These are phyloP conservation scores for Dendroctonus ponderosae DNA, from an alignment of 1,140 invertebrate genomes.

Conservation along the genomic window DNA sequence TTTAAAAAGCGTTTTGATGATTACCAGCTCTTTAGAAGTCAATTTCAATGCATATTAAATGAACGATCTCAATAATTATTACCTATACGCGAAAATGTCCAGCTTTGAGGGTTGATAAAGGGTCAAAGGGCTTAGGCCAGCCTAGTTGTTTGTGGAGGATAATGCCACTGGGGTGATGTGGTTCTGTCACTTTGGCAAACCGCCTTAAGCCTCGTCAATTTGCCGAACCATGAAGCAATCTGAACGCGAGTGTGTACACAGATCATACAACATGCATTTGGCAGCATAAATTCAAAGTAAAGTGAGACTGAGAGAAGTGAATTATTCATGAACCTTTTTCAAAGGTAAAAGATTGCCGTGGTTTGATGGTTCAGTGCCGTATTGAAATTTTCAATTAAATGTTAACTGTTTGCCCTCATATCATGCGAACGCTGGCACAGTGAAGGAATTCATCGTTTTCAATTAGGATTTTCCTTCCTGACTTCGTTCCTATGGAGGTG, in stretches of 20 bases:
- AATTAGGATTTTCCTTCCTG: no score
- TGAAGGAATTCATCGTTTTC: no score
- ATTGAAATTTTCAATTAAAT: no score
- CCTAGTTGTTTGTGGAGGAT: constrained; percentile 22
- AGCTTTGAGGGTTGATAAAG: constrained; percentile 17
- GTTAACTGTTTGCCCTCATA: no score
- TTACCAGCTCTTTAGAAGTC: no score
- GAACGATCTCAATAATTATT: no score
- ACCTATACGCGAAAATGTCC: not conserved
- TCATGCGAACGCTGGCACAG: no score
- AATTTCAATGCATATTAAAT: no score
- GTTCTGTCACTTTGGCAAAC: constrained; percentile 36
- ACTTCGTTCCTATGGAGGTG: no score
- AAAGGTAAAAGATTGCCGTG: constrained; percentile 33
- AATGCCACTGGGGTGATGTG: constrained; percentile 20
- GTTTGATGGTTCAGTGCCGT: constrained; percentile 16
- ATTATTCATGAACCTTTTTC: constrained; percentile 39
- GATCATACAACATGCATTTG: constrained; percentile 41
- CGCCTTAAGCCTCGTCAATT: constrained; percentile 35
- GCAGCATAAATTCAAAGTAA: constrained; percentile 40
- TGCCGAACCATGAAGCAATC: constrained; percentile 36
- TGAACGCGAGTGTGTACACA: constrained; percentile 34
- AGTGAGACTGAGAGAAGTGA: constrained; percentile 39
- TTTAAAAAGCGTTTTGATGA: no score
- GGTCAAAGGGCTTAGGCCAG: constrained; percentile 20